Conservation (phyloP, 2,113 vertebrate genomes). For the Centropus bengalensis region DNA sequence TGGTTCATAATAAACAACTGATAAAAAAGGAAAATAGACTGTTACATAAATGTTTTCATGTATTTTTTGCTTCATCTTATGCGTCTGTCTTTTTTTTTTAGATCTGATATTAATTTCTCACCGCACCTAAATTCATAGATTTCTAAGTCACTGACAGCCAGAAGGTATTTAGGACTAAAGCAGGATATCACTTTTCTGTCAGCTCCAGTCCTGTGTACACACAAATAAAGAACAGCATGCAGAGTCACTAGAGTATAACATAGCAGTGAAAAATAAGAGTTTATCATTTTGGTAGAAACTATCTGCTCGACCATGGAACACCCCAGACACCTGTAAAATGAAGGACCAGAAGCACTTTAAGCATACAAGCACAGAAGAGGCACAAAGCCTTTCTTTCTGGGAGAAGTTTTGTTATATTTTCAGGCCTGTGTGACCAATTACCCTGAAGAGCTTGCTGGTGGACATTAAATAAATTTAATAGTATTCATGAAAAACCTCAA, state of each 20-base stretch:
- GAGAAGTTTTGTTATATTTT: background rate
- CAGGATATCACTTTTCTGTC: background rate
- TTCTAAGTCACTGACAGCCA: background rate
- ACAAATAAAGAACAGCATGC: background rate
- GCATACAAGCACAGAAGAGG: background rate
- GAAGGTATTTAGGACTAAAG: background rate
- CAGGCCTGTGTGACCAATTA: background rate
- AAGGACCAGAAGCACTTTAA: background rate
- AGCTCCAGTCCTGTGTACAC: background rate
- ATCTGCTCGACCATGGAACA: background rate
- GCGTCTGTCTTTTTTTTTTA: background rate
- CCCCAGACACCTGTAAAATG: background rate
- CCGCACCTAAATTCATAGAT: background rate
- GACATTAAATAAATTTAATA: conserved; percentile 13
- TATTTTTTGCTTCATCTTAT: background rate
- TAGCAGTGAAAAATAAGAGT: background rate
- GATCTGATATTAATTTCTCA: background rate
- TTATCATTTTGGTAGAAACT: background rate
- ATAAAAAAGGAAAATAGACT: background rate
- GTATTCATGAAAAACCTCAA: background rate
- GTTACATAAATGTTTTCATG: background rate
- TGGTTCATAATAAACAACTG: background rate
- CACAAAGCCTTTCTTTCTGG: background rate
- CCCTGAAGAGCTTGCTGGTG: background rate
- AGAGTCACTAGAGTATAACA: background rate